phyloP scores from a whole-genome alignment of 2,888 invertebrate genomes.

The Dynastes tityus region DNA sequence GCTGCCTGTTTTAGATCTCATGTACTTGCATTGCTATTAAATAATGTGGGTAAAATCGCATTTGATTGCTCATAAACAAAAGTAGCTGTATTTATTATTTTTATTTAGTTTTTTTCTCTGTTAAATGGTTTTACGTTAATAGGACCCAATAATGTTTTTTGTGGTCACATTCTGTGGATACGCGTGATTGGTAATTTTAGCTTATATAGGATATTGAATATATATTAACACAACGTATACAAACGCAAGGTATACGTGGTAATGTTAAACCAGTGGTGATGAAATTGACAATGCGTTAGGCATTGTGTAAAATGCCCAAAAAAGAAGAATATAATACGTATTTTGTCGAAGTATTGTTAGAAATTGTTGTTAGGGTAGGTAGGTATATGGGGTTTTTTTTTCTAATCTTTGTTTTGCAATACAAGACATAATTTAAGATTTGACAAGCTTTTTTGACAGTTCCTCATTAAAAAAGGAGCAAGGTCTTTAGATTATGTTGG shows the following conservation, averaged over 20 bases:
- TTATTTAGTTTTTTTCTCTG: background rate
- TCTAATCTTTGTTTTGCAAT: too few relatives aligned
- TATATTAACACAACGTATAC: background rate
- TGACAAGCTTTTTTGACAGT: too few relatives aligned
- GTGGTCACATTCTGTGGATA: background rate
- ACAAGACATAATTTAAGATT: too few relatives aligned
- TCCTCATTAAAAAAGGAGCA: too few relatives aligned
- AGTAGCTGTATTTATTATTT: background rate
- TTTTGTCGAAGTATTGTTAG: too few relatives aligned
- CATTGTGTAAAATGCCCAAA: background rate
- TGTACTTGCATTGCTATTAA: too few relatives aligned
- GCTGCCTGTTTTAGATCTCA: too few relatives aligned
- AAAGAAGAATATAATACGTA: background rate
- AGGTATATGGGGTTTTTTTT: too few relatives aligned
- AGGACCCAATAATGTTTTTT: background rate
- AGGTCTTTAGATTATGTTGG: too few relatives aligned
- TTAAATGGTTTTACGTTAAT: constrained; percentile 2
- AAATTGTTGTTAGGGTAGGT: too few relatives aligned
- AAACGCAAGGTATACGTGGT: background rate
- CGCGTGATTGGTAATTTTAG: constrained; percentile 3
- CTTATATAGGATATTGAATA: background rate
- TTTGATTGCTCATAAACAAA: background rate
- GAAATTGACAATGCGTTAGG: background rate
- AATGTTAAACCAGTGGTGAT: background rate
- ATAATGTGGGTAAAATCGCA: background rate